Evolutionary conservation across 2,113 vertebrate genomes (phyloP).

Genomic region (Trematomus loennbergii): DNA sequence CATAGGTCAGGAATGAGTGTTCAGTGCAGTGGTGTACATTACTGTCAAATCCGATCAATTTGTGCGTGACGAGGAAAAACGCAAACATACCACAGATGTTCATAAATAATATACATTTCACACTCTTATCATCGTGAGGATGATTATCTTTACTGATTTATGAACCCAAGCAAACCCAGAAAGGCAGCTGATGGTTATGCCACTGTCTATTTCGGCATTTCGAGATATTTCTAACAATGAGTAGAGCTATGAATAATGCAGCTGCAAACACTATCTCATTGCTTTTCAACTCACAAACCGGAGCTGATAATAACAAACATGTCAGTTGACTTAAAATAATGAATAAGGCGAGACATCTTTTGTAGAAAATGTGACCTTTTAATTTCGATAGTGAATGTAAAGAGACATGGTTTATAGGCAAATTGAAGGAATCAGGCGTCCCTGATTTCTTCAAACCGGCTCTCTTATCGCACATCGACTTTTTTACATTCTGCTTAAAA

Average conservation of each 20-base stretch:
- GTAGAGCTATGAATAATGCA: slow-evolving; percentile 47
- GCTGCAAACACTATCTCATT: slow-evolving; percentile 18
- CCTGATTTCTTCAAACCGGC: slow-evolving; percentile 18
- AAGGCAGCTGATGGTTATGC: not conserved
- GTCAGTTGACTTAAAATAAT: slow-evolving; percentile 40
- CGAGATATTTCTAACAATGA: slow-evolving; percentile 21
- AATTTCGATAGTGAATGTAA: slow-evolving; percentile 47
- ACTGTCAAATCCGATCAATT: slow-evolving; percentile 29
- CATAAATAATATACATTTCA: slow-evolving; percentile 8
- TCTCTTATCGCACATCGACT: slow-evolving; percentile 48
- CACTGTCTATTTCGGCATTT: slow-evolving; percentile 8
- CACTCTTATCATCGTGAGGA: not conserved
- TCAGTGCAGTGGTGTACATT: slow-evolving; percentile 26
- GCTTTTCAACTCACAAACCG: slow-evolving; percentile 33
- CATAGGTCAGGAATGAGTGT: slow-evolving; percentile 68
- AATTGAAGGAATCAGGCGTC: slow-evolving; percentile 25
- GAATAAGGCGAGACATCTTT: slow-evolving; percentile 53
- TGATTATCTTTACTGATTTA: slow-evolving; percentile 31
- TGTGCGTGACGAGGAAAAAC: slow-evolving; percentile 10
- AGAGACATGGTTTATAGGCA: slow-evolving; percentile 18
- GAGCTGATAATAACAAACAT: slow-evolving; percentile 39
- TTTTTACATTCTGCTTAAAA: slow-evolving; percentile 47
- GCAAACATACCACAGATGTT: not conserved
- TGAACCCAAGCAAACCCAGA: slow-evolving; percentile 9
- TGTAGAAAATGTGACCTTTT: slow-evolving; percentile 62